phyloP scores from a whole-genome alignment of 2,888 invertebrate species.

The Tinea semifulvella region DNA sequence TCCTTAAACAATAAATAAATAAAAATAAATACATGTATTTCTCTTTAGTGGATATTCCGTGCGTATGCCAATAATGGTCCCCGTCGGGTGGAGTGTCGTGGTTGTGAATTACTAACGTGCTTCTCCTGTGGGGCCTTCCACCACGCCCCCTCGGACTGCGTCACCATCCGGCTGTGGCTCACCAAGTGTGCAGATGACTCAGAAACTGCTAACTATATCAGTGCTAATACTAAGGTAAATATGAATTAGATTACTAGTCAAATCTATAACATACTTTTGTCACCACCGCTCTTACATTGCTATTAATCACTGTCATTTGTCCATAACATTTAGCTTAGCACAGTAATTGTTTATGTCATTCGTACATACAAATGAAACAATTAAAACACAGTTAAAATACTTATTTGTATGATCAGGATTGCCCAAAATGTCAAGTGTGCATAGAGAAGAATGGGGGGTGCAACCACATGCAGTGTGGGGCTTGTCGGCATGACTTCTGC shows the following conservation, averaged over 20 bases:
- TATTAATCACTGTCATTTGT: no score
- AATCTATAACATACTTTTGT: no score
- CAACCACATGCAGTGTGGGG: conserved; percentile 99
- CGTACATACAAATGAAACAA: no score
- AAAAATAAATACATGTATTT: no score
- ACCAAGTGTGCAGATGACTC: conserved; percentile 99
- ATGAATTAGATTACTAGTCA: no score
- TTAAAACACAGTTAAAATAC: no score
- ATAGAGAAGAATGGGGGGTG: conserved; percentile 99
- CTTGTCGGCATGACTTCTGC: conserved; percentile 98
- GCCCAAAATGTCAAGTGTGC: conserved; percentile 99
- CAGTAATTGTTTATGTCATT: no score
- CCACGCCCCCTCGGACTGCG: conserved; percentile 98
- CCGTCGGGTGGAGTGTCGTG: conserved; percentile 82
- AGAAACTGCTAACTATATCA: conserved; percentile 99
- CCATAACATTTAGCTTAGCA: no score
- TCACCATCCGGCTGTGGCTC: conserved; percentile 94
- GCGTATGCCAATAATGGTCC: conserved; percentile 83
- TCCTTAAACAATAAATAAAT: no score
- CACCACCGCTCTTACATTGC: no score
- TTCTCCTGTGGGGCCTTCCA: conserved; percentile 97
- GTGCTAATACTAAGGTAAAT: conserved; percentile 97
- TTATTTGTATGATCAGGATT: conserved; percentile 69
- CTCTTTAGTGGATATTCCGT: conserved; percentile 75
- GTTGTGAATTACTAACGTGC: conserved; percentile 92